Evolutionary conservation across 2,888 invertebrate genomes (phyloP).

Genomic region (Brenthis hecate): DNA sequence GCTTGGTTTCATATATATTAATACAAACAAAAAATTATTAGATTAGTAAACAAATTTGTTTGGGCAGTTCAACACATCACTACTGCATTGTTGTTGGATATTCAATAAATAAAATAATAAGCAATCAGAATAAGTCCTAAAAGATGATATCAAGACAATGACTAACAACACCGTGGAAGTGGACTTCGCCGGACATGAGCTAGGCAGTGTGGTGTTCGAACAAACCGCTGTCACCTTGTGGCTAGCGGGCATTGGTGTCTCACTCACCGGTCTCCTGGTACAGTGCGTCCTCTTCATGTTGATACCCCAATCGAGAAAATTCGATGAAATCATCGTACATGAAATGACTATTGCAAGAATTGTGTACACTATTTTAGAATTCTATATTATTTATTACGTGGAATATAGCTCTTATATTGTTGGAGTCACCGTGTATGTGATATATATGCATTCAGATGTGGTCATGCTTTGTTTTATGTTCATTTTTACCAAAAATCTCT

Average conservation of each 20-base stretch:
- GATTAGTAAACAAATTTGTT: not conserved
- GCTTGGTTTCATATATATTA: not conserved
- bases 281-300: constrained; percentile 50
- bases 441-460: constrained; percentile 57
- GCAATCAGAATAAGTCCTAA: too few relatives aligned
- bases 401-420: constrained; percentile 16
- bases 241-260: constrained; percentile 53
- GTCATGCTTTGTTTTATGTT: constrained; percentile 62
- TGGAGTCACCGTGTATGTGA: constrained; percentile 40
- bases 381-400: constrained; percentile 38
- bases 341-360: constrained; percentile 58
- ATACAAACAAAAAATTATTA: not conserved
- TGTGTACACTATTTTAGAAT: constrained; percentile 54
- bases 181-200: constrained; percentile 10
- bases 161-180: constrained; percentile 9
- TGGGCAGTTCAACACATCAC: not conserved
- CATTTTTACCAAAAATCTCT: constrained; percentile 62
- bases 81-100: too few relatives aligned
- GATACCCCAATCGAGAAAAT: constrained; percentile 53
- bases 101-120: too few relatives aligned
- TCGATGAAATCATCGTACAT: constrained; percentile 58
- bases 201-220: constrained; percentile 17
- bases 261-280: constrained; percentile 48
- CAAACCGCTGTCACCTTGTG: constrained; percentile 45
- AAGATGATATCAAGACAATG: constrained; percentile 3